Evolutionary conservation across 1,140 invertebrate genomes (phyloP), one percentile per base, ranked within the genome.

Genomic region (Theocolax elegans): DNA sequence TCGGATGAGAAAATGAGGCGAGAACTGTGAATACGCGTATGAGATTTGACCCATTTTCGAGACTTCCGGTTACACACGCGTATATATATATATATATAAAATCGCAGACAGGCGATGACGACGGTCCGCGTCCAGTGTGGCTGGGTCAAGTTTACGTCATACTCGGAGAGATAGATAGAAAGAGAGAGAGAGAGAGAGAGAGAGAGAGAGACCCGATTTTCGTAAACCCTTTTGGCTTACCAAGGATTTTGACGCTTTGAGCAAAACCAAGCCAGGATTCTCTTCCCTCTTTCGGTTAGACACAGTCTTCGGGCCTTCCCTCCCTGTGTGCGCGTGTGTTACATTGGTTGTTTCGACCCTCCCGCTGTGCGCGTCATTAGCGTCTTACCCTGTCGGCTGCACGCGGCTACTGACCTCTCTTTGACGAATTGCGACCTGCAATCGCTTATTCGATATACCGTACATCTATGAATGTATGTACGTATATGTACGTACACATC

Each of bases 141-240:
- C 77, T 75, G 78, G 80, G 79, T 81, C 80, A 81, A 81, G 80
- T 81, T 81, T 81, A 77, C 77, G 67, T 49, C 74, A 71, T 62
- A 75, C 74, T 72, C n/a, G n/a, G n/a, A n/a, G n/a, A n/a, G n/a
- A n/a, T n/a, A n/a, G n/a, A n/a, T n/a, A n/a, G n/a, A n/a, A n/a
- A n/a, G n/a, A n/a, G n/a, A n/a, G n/a, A n/a, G n/a, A n/a, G n/a
- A n/a, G n/a, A n/a, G n/a, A n/a, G n/a, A n/a, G n/a, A n/a, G n/a
- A n/a, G n/a, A n/a, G n/a, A n/a, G n/a, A n/a, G n/a, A n/a, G n/a
- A n/a, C 78, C 77, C 74, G 77, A 78, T 78, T 78, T 70, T 77
- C 73, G 71, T 76, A 79, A 81, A 83, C 81, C 80, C 81, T 81
- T 81, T 80, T 68, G 79, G 80, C 78, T 81, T 81, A 81, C 73